Base-by-base conservation (phyloP, 2,797 vertebrate species). In the Nannoperca australis region DNA sequence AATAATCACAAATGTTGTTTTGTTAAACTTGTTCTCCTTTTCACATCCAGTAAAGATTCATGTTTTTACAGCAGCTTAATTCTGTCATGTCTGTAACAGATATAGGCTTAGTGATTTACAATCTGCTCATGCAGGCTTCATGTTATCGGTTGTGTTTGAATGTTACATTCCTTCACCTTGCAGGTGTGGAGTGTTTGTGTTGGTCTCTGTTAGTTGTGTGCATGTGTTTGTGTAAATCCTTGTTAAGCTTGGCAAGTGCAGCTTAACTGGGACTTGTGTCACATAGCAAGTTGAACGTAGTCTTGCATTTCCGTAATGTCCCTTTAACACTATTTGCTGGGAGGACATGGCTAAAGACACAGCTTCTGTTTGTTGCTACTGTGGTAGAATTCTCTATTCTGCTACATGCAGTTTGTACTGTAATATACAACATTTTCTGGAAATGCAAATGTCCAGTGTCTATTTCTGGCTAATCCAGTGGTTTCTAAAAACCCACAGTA, bases 151-250 rank as follows among this genome's bases (percentile, higher is more conserved):
- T 47, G 6, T 61, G 55, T 45, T 73, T 61, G 58, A 68, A 36
- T 34, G 27, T 64, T 32, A 27, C 27, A 58, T 61, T 70, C 30
- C n/a, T 56, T 34, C 10, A 59, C 13, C 9, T 24, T 40, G 44
- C 42, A 58, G 62, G 36, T 65, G 64, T 64, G 59, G 74, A 32
- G 47, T 69, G 58, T 63, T 72, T 68, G 76, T 67, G 36, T 75
- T 55, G 54, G 36, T 69, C 54, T 65, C n/a, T 44, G 58, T 73
- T 36, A 56, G 44, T 53, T 51, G 45, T 70, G 22, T 68, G 44
- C n/a, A 34, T 60, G 62, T 50, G 40, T 61, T 27, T 9, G 22
- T 66, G 49, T 50, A 50, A 14, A 8, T 58, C 30, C 20, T 61
- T 53, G 55, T 67, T 24, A 64, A 34, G 32, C 44, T 44, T 47